Base-by-base conservation (phyloP, 2,113 vertebrate genomes). In the Sphaerodactylus townsendi region DNA sequence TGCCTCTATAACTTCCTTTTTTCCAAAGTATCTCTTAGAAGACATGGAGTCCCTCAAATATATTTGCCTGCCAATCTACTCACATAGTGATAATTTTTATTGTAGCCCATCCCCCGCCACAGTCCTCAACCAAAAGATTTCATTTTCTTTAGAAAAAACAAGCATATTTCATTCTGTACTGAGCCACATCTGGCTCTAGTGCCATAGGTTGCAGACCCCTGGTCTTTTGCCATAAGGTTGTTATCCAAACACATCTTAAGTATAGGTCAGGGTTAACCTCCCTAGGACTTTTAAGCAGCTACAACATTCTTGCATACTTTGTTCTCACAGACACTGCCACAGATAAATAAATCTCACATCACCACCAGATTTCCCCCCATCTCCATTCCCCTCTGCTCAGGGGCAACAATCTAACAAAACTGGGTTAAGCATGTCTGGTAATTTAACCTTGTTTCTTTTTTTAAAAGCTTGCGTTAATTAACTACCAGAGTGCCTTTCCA, bases 301-400 rank as follows among this genome's bases (percentile, higher is more conserved):
- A 78, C 25, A 82, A 72, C 92, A 66, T 85, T 84, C 41, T 84
- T 39, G 53, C 88, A 17, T 74, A 87, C 33, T 33, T 46, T 9
- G 11, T 77, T 82, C 25, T 50, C 65, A 79, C 64, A 50, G 83
- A 85, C 64, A 81, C 74, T 87, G 48, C 77, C 79, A 75, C 6
- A 77, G 21, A 77, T 83, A 85, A 69, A 84, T 44, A 88, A 35
- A 53, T 25, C 88, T 73, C 72, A 79, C 41, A 13, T 62, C 85
- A 78, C 28, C 50, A 30, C 83, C 56, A 87, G 77, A 79, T 71
- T 28, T 23, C 25, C 33, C 48, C 33, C 79, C n/a, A 68, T 25
- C 21, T 5, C 56, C 15, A 7, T 62, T 28, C 25, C 28, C 21
- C 21, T 78, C 85, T 19, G 86, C 41, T 86, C 4, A 37, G 73